A percentile compares a stretch with the other conserved stretches of the same genome.
These are phyloP conservation scores for Drosophila barbarae DNA, from an alignment of 2,888 invertebrate species.

Conservation along the genomic window DNA sequence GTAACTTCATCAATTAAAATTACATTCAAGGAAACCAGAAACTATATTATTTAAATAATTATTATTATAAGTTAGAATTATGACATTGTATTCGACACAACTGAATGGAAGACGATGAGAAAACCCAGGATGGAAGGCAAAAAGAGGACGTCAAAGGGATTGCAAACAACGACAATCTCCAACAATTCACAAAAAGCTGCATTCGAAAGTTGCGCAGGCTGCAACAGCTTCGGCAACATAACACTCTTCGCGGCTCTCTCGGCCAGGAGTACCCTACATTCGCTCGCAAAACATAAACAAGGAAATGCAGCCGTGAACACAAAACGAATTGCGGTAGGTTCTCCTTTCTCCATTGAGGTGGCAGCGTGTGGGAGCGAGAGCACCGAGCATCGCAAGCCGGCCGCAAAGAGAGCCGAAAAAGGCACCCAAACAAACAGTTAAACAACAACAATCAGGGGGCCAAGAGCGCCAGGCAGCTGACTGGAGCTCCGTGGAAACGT, in stretches of 20 bases:
- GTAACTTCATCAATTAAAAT: too few relatives aligned
- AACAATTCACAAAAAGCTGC: constrained; percentile 54
- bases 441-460: constrained; percentile 32
- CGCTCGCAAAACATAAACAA: constrained; percentile 65
- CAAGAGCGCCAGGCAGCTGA: constrained; percentile 45
- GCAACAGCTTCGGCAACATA: constrained; percentile 48
- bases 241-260: constrained; percentile 39
- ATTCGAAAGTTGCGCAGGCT: constrained; percentile 62
- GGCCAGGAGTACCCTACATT: constrained; percentile 70
- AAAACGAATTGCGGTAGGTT: constrained; percentile 72
- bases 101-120: constrained; percentile 10
- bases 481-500: constrained; percentile 17
- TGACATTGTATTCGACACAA: constrained; percentile 16
- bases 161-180: constrained; percentile 32
- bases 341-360: constrained; percentile 39
- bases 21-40: too few relatives aligned
- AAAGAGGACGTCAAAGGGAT: constrained; percentile 21
- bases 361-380: constrained; percentile 16
- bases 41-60: background rate
- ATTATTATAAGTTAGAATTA: background rate
- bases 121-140: constrained; percentile 4
- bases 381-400: constrained; percentile 45
- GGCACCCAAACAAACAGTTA: constrained; percentile 73
- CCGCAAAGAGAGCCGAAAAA: constrained; percentile 49
- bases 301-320: constrained; percentile 68